A percentile compares a stretch with the other conserved stretches of the same genome.
These are phyloP conservation scores for Crotalus horridus DNA, from an alignment of 2,113 vertebrate genomes.

Conservation along the genomic window DNA sequence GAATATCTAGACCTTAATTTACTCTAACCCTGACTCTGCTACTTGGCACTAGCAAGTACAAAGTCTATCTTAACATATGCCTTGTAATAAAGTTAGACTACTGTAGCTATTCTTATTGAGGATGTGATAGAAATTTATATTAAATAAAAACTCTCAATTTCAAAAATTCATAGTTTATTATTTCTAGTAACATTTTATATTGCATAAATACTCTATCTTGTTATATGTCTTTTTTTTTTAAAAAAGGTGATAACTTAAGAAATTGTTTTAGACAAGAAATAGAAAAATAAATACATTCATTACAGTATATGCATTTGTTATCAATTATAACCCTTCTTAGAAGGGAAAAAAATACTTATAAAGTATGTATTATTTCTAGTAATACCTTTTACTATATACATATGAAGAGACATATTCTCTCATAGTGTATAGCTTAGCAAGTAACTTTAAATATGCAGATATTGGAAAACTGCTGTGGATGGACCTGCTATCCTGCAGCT, in stretches of 20 bases:
- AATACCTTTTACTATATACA: constrained; percentile 77
- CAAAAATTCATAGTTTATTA: constrained; percentile 76
- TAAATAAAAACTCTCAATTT: constrained; percentile 59
- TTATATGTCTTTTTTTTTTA: constrained; percentile 88
- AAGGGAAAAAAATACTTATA: constrained; percentile 96
- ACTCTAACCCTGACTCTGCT: not conserved
- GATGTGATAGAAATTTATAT: constrained; percentile 10
- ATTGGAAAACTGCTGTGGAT: constrained; percentile 67
- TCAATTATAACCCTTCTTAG: constrained; percentile 86
- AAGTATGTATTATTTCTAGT: constrained; percentile 84
- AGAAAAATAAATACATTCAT: constrained; percentile 99
- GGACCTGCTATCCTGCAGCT: constrained; percentile 76
- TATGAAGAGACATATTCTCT: constrained; percentile 75
- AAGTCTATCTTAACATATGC: not conserved
- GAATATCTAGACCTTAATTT: not conserved
- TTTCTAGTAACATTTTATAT: constrained; percentile 85
- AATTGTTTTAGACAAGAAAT: constrained; percentile 95
- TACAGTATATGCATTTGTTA: constrained; percentile 74
- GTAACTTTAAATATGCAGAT: constrained; percentile 64
- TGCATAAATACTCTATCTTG: constrained; percentile 99
- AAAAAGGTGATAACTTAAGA: constrained; percentile 92
- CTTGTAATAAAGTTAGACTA: not conserved
- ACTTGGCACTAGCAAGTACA: not conserved
- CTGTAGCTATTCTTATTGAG: not conserved
- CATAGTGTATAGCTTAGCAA: constrained; percentile 71